Evolutionary conservation across 2,888 invertebrate species (phyloP).

Genomic region (Dolichomitus sp.): DNA sequence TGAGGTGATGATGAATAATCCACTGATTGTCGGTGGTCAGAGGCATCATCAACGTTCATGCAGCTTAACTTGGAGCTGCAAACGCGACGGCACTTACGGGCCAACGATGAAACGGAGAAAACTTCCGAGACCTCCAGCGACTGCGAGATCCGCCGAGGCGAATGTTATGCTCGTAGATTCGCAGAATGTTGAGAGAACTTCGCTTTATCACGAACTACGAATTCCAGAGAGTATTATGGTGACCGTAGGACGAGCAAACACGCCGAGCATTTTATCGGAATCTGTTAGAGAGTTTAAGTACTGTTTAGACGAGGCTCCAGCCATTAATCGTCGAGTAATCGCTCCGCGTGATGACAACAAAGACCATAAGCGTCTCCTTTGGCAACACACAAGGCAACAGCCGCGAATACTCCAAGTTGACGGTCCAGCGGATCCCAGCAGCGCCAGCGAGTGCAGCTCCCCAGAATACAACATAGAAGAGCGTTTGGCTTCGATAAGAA

Average conservation of each 20-base stretch:
- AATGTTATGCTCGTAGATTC: conserved; percentile 80
- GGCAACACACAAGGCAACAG: conserved; percentile 84
- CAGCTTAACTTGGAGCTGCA: conserved; percentile 91
- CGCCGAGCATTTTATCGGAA: conserved; percentile 79
- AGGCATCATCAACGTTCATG: conserved; percentile 89
- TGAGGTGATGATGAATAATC: conserved; percentile 87
- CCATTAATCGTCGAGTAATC: conserved; percentile 74
- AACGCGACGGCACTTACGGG: conserved; percentile 89
- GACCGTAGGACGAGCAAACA: conserved; percentile 81
- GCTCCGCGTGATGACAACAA: conserved; percentile 80
- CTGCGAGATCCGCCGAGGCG: conserved; percentile 75
- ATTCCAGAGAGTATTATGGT: conserved; percentile 86
- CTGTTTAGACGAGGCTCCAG: conserved; percentile 76
- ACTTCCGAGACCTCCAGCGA: conserved; percentile 84
- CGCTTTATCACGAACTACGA: conserved; percentile 83
- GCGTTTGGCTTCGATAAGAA: conserved; percentile 60
- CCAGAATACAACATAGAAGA: conserved; percentile 83
- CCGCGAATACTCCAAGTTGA: conserved; percentile 88
- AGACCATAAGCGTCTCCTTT: conserved; percentile 84
- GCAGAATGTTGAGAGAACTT: conserved; percentile 75
- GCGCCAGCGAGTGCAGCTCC: conserved; percentile 87
- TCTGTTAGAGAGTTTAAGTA: conserved; percentile 80
- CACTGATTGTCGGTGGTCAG: conserved; percentile 87
- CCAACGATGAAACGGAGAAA: conserved; percentile 91
- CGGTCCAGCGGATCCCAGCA: conserved; percentile 87